A percentile compares a stretch with the other conserved stretches of the same genome.
Conservation (phyloP, 2,797 vertebrate species). For the Tadarida brasiliensis region DNA sequence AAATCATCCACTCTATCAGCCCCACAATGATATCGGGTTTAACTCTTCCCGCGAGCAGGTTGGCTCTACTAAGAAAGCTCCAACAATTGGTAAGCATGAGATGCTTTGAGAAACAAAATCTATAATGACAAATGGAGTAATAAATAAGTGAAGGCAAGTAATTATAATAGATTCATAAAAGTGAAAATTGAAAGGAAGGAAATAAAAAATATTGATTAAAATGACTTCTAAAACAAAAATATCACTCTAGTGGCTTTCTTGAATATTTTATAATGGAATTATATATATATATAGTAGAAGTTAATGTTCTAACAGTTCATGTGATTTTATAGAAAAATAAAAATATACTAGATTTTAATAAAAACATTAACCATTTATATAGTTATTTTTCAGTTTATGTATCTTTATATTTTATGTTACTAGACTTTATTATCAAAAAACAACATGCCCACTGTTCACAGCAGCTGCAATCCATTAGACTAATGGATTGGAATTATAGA, state of each 20-base stretch:
- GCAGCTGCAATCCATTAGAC: conserved; percentile 86
- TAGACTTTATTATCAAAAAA: conserved; percentile 82
- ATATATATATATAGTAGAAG: conserved; percentile 47
- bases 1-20: background rate
- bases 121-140: background rate
- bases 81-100: background rate
- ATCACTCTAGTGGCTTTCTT: background rate
- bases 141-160: background rate
- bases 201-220: conserved; percentile 53
- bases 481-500: conserved; percentile 87
- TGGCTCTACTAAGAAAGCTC: background rate
- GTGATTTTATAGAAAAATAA: background rate
- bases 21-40: background rate
- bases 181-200: background rate
- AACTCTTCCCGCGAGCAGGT: background rate
- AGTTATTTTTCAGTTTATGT: conserved; percentile 80
- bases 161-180: conserved; percentile 58
- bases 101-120: conserved; percentile 29
- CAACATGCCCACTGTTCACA: conserved; percentile 82
- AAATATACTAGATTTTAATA: background rate
- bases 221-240: conserved; percentile 17
- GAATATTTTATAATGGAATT: conserved; percentile 45
- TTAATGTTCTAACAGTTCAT: conserved; percentile 18
- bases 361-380: conserved; percentile 40
- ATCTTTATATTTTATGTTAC: conserved; percentile 75